Base-by-base conservation (phyloP, 1,140 invertebrate genomes). In the Papilio machaon region DNA sequence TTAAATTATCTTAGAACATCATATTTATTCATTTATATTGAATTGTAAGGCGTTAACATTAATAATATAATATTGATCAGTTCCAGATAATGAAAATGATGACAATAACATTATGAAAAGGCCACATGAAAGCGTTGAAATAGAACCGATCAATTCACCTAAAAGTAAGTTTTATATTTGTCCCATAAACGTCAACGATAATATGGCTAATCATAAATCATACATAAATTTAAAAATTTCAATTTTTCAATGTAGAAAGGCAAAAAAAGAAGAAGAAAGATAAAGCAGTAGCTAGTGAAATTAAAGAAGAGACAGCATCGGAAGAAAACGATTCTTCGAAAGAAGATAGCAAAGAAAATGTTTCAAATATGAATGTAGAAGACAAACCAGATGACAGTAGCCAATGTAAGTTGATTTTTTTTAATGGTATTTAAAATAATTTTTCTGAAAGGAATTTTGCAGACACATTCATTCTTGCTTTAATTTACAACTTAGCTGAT, bases 231-330 rank as follows among this genome's bases (percentile, higher is more conserved):
- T 13, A 35, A 70, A 35, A 0, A 58, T 5, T 73, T 35, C 30
- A 19, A 47, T 43, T 23, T 74, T 84, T 83, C 74, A 81, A 88
- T 82, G 64, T 67, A 94, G 89, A 93, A 88, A 91, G 92, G 81
- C 87, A 88, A 80, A 91, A 94, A 84, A 92, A 90, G 79, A 81
- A 83, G 67, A 88, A 90, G 67, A 58, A 87, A 81, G 79, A 85
- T 4, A 82, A 91, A 82, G 82, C 86, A 83, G 83, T 87, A 58
- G 64, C 83, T 80, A 78, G 81, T 23, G 80, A 87, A 85, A 82
- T 90, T 80, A 91, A 92, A 89, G 87, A 92, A 58, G 90, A 92
- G 86, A 81, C 82, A 82, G 82, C 76, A 1, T 79, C 77, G 30
- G 81, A 86, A 77, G 23, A 84, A 52, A 85, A 76, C 83, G 82